A percentile compares a stretch with the other conserved stretches of the same genome.
Evolutionary conservation across 2,888 invertebrate species (phyloP).

Genomic region (Apomyelois bistriatella): DNA sequence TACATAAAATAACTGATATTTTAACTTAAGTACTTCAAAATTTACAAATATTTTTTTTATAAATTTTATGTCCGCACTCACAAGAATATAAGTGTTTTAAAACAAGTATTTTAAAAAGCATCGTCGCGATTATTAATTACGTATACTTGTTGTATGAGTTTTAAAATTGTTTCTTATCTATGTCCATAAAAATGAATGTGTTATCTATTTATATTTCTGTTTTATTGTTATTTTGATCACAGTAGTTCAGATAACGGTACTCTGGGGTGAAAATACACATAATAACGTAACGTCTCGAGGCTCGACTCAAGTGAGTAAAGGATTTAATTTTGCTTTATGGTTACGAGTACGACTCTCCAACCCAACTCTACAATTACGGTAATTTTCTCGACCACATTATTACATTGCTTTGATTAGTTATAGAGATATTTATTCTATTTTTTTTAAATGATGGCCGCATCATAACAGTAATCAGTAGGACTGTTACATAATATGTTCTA

Average conservation of each 20-base stretch:
- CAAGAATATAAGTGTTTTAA: too few species aligned
- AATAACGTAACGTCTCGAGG: constrained; percentile 39
- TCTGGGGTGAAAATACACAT: constrained; percentile 68
- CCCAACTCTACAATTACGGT: constrained; percentile 11
- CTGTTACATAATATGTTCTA: too few species aligned
- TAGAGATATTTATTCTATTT: background rate
- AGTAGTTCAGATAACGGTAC: constrained; percentile 60
- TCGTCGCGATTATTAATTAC: too few species aligned
- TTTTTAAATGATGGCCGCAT: background rate
- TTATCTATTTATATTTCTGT: background rate
- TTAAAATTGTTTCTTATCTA: too few species aligned
- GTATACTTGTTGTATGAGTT: too few species aligned
- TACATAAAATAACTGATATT: too few species aligned
- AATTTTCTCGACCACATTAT: constrained; percentile 2
- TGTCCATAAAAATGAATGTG: too few species aligned
- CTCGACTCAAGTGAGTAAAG: constrained; percentile 33
- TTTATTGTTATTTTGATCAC: constrained; percentile 2
- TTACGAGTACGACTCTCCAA: constrained; percentile 15
- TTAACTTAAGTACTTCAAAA: too few species aligned
- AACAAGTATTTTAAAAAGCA: too few species aligned
- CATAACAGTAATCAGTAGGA: too few species aligned
- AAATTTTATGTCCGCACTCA: too few species aligned
- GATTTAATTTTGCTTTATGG: constrained; percentile 31
- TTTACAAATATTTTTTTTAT: too few species aligned
- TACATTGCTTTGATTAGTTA: constrained; percentile 8